phyloP scores from a whole-genome alignment of 2,797 vertebrate genomes.

The Acropternis orthonyx region DNA sequence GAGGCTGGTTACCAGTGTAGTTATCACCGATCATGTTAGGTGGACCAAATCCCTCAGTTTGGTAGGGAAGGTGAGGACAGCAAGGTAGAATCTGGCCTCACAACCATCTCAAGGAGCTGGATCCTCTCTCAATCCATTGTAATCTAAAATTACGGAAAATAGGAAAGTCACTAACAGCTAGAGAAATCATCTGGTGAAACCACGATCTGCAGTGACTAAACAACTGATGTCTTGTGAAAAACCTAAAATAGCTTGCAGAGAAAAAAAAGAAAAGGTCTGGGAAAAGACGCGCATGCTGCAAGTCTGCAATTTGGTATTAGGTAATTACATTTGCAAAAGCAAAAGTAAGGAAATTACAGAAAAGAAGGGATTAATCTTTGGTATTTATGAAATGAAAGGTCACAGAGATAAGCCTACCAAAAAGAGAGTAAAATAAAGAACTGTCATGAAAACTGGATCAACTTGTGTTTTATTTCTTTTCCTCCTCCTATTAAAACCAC shows the following conservation, averaged over 20 bases:
- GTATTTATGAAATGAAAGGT: slow-evolving; percentile 40
- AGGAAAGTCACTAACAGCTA: neutral
- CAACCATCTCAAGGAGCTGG: neutral
- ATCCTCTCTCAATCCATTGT: neutral
- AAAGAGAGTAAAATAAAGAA: neutral
- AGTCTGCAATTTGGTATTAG: neutral
- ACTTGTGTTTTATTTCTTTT: neutral
- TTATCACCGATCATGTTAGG: neutral
- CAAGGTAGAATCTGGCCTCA: neutral
- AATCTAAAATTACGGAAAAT: neutral
- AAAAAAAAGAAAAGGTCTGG: neutral
- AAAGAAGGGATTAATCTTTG: neutral
- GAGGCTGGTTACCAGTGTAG: neutral
- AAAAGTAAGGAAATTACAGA: neutral
- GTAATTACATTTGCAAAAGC: neutral
- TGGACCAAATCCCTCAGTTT: neutral
- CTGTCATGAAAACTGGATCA: neutral
- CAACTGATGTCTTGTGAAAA: neutral
- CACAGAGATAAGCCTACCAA: neutral
- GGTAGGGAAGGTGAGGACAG: neutral
- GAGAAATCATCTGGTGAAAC: neutral
- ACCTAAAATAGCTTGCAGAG: neutral
- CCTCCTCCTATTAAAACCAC: neutral
- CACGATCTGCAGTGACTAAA: neutral
- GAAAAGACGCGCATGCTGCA: neutral